Evolutionary conservation across 2,113 vertebrate genomes (phyloP), one percentile per base, ranked within the genome.

Genomic region (Callopanchax toddi): DNA sequence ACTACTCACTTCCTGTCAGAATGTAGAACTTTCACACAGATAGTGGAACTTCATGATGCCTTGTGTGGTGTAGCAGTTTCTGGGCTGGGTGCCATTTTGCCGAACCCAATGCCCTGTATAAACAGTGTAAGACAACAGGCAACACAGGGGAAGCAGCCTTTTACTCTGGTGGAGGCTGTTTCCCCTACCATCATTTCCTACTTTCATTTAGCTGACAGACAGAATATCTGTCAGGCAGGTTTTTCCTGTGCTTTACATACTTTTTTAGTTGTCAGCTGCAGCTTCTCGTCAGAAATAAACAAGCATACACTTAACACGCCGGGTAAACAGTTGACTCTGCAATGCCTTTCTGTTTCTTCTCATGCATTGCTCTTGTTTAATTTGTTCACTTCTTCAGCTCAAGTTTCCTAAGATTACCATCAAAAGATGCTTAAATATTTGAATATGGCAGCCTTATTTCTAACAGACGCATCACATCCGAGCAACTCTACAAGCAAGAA

Each of bases 181-280:
- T 86, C 82, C 76, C 45, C 58, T 71, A 49, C 78, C 78, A 70
- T 61, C 60, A 69, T 58, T 84, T 84, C 74, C 78, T 74, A 81
- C 83, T 83, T 81, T 66, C 78, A 84, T 72, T 83, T 79, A 85
- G 85, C 82, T 84, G 86, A 83, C 80, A 74, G 71, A 79, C 68
- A 81, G 58, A 89, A 66, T 84, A 86, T 85, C 78, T 81, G 69
- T 76, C 70, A 76, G 65, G 60, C 54, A 81, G 71, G 59, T 71
- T 86, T 80, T 82, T 87, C 83, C 75, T 81, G 68, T 82, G 77
- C 65, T 83, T 60, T 76, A 67, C 71, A 77, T 81, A 69, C 54
- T 68, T 79, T 79, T 73, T 54, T 42, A 48, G 51, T 76, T 84
- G 83, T 89, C 83, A 79, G 64, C 78, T 82, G 42, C 60, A 71